Conservation (phyloP, 2,113 vertebrate species). For the Phycodurus eques region DNA sequence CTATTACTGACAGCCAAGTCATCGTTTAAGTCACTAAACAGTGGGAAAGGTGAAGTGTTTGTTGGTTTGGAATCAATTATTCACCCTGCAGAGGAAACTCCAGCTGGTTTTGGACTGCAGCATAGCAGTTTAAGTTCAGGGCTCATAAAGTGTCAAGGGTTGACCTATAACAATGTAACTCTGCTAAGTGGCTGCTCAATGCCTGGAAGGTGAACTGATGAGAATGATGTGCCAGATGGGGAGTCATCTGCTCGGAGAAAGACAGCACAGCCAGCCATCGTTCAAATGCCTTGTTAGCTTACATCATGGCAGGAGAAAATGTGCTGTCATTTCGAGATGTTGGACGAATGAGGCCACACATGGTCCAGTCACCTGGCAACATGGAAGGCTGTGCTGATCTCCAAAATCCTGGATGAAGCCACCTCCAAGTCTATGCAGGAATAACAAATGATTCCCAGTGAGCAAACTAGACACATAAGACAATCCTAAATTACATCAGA, state of each 20-base stretch:
- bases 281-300: constrained; percentile 10
- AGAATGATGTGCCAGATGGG: constrained; percentile 5
- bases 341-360: background rate
- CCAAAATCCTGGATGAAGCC: background rate
- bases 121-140: background rate
- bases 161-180: constrained; percentile 9
- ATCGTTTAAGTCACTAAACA: background rate
- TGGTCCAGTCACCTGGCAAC: background rate
- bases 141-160: constrained; percentile 4
- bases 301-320: background rate
- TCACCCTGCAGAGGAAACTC: background rate
- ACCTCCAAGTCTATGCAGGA: background rate
- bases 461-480: background rate
- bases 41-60: background rate
- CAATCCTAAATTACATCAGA: too few species aligned
- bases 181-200: constrained; percentile 7
- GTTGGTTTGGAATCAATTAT: background rate
- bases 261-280: background rate
- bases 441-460: background rate
- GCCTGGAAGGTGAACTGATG: constrained; percentile 12
- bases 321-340: background rate
- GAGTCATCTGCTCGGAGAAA: constrained; percentile 6
- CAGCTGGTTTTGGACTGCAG: background rate
- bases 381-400: background rate
- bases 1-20: background rate